Evolutionary conservation across 2,113 vertebrate species (phyloP).

Genomic region (Aix galericulata): DNA sequence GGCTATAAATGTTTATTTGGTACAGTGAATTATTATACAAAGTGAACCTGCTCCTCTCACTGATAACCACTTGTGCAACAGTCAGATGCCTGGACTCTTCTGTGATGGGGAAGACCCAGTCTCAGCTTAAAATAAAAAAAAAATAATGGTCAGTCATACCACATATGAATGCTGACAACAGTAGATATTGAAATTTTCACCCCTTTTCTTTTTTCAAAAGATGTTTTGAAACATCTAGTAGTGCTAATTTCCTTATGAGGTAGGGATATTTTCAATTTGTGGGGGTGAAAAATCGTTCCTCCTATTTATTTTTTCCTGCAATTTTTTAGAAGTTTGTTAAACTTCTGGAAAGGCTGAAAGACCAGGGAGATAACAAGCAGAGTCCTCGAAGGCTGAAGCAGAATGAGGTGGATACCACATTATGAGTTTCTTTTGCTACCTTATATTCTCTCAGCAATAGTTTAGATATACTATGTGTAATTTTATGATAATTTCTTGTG

Average conservation of each 20-base stretch:
- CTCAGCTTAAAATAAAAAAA: fast-evolving
- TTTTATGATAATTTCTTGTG: not conserved
- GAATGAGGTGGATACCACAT: not conserved
- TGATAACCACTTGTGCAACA: not conserved
- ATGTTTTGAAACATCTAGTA: not conserved
- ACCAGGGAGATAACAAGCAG: not conserved
- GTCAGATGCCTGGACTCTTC: not conserved
- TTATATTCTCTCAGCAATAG: not conserved
- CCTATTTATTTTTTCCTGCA: not conserved
- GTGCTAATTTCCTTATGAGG: not conserved
- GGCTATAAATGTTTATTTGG: not conserved
- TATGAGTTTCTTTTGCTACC: not conserved
- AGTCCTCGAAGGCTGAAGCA: not conserved
- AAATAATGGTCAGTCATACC: not conserved
- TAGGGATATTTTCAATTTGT: not conserved
- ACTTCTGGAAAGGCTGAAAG: not conserved
- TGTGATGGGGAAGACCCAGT: not conserved
- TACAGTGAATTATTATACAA: not conserved
- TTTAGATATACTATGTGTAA: not conserved
- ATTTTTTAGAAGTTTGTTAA: not conserved
- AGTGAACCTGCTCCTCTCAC: not conserved
- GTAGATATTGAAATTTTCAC: not conserved
- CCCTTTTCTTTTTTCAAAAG: not conserved
- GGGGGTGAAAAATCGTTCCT: not conserved
- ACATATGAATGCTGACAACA: not conserved